phyloP scores from a whole-genome alignment of 2,888 invertebrate species.

The Argyresthia goedartella region DNA sequence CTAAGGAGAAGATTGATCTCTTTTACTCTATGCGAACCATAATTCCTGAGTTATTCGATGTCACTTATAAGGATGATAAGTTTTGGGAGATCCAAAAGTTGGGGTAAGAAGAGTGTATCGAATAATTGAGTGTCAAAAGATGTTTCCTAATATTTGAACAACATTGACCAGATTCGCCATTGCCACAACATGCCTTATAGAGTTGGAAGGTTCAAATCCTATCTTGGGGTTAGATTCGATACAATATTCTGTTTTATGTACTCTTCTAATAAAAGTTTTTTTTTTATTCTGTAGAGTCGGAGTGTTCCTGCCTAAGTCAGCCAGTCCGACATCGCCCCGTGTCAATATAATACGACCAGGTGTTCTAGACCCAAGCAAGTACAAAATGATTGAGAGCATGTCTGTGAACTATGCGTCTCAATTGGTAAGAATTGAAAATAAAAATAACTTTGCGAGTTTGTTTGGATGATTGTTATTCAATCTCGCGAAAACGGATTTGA shows the following conservation, averaged over 20 bases:
- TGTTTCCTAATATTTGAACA: too few relatives aligned
- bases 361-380: slow-evolving; percentile 39
- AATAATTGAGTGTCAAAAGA: too few relatives aligned
- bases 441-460: too few relatives aligned
- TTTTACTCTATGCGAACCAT: slow-evolving; percentile 65
- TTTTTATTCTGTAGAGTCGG: background rate
- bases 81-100: slow-evolving; percentile 28
- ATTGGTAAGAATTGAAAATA: slow-evolving; percentile 18
- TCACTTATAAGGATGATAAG: slow-evolving; percentile 24
- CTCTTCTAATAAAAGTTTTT: too few relatives aligned
- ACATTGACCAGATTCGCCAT: too few relatives aligned
- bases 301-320: slow-evolving; percentile 16
- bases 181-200: too few relatives aligned
- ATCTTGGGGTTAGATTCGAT: too few relatives aligned
- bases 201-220: too few relatives aligned
- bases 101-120: slow-evolving; percentile 22
- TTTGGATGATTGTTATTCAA: background rate
- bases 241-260: too few relatives aligned
- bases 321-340: slow-evolving; percentile 27
- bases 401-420: slow-evolving; percentile 25
- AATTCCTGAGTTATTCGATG: slow-evolving; percentile 58
- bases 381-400: slow-evolving; percentile 25
- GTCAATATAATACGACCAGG: slow-evolving; percentile 58
- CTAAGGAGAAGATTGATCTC: slow-evolving; percentile 73
- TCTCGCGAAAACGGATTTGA: too few relatives aligned